Percentiles rank a stretch among this genome's conserved stretches.
Conservation (phyloP, 2,888 invertebrate species). For the Drosophila seclusa region DNA sequence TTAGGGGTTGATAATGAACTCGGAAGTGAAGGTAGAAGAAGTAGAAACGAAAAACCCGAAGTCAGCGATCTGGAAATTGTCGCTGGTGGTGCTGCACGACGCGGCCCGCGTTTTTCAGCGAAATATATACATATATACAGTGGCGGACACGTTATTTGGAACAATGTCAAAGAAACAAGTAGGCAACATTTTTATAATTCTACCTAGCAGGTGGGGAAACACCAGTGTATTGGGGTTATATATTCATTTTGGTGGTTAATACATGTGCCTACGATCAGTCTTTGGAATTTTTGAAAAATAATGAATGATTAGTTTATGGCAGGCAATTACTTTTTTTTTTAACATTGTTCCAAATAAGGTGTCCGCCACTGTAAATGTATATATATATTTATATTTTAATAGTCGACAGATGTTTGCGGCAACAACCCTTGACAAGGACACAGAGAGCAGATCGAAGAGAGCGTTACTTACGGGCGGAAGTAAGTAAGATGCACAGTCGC, state of each 20-base stretch:
- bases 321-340: too few species aligned
- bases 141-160: too few species aligned
- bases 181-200: too few species aligned
- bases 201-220: too few species aligned
- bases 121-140: constrained; percentile 15
- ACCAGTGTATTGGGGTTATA: too few species aligned
- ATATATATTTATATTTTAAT: constrained; percentile 61
- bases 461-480: constrained; percentile 59
- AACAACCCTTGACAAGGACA: constrained; percentile 78
- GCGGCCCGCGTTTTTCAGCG: constrained; percentile 71
- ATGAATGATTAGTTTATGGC: too few species aligned
- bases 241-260: too few species aligned
- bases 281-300: too few species aligned
- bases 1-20: constrained; percentile 50
- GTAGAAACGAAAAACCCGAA: constrained; percentile 17
- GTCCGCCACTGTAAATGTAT: too few species aligned
- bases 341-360: too few species aligned
- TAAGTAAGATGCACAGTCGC: constrained; percentile 38
- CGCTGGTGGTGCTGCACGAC: constrained; percentile 59
- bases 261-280: too few species aligned
- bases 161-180: too few species aligned
- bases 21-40: constrained; percentile 1
- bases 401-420: constrained; percentile 83
- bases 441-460: constrained; percentile 10
- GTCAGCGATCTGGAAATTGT: constrained; percentile 70